Base-by-base conservation (phyloP, 2,888 invertebrate genomes). In the Ophonus ardosiacus region DNA sequence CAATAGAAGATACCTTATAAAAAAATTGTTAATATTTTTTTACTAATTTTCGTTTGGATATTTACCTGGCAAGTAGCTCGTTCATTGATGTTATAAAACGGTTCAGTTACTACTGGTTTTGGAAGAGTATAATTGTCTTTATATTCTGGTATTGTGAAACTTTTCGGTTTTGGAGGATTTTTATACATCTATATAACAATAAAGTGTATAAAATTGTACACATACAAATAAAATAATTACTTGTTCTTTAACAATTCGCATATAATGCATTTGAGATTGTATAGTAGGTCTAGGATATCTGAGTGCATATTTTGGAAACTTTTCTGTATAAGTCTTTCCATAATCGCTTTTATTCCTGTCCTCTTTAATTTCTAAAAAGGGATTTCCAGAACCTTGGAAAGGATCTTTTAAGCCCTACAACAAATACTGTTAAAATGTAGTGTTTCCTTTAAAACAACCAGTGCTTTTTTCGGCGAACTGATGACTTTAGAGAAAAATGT, bases 1-100 rank as follows among this genome's bases (percentile, higher is more conserved):
- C 90, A 31, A 89, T 87, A 15, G 90, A 89, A 80, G 88, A 87
- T 21, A 91, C 88, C 88, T 90, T 83, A 38, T 87, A 78, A 79
- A 56, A 0, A 51, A 79, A 24, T 71, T 74, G 59, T 43, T 43
- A 43, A 59, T 78, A 78, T 21, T n/a, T 7, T n/a, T 61, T 6
- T 38, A 38, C 40, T 10, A 17, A 80, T 38, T 61, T 31, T 63
- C 10, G 6, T 17, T 0, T 18, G n/a, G 13, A 17, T 43, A 57
- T 24, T 80, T 81, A 85, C 85, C 17, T 10, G 31, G 21, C 85
- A 85, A 59, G 31, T 61, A 15, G 80, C 24, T 13, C 38, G 17
- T 6, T n/a, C 15, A 10, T 78, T 57, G 7, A 78, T 43, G 21
- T 51, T 21, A 7, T 57, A 21, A 43, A 24, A 63, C 8, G 5